A percentile compares a stretch with the other conserved stretches of the same genome.
Conservation (phyloP, 2,113 vertebrate species). For the Podarcis muralis region DNA sequence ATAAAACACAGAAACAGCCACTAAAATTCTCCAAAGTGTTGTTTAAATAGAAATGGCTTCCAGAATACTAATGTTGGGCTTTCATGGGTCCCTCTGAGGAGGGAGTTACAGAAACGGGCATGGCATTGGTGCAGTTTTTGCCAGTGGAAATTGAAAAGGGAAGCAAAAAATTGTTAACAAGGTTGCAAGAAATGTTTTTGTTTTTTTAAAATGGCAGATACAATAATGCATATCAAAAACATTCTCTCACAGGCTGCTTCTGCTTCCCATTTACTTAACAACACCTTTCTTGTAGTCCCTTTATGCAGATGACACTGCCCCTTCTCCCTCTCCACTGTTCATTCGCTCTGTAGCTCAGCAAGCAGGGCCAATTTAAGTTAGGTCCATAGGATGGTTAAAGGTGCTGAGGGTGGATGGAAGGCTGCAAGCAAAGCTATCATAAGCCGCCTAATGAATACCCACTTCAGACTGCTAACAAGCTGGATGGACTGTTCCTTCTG, state of each 20-base stretch:
- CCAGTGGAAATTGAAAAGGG: not conserved
- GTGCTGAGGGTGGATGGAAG: not conserved
- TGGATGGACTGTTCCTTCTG: not conserved
- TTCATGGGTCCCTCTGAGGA: not conserved
- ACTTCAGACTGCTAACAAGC: conserved; percentile 1
- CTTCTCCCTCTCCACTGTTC: not conserved
- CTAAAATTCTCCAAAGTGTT: conserved; percentile 28
- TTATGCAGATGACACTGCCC: not conserved
- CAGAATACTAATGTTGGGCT: conserved; percentile 18
- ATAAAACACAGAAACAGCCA: conserved; percentile 30
- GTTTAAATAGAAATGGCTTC: conserved; percentile 17
- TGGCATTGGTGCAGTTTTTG: not conserved
- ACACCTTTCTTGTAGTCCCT: not conserved
- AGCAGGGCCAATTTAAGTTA: not conserved
- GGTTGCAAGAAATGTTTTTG: not conserved
- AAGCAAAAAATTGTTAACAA: not conserved
- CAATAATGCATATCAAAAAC: not conserved
- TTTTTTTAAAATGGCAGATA: not conserved
- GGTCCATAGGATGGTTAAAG: not conserved
- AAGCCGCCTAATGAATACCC: not conserved
- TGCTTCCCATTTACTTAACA: not conserved
- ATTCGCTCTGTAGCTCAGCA: not conserved
- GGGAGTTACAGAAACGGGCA: not conserved
- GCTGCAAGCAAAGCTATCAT: not conserved
- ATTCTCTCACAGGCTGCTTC: not conserved